Evolutionary conservation across 2,797 vertebrate species (phyloP).

Genomic region (Nannoperca obscura): DNA sequence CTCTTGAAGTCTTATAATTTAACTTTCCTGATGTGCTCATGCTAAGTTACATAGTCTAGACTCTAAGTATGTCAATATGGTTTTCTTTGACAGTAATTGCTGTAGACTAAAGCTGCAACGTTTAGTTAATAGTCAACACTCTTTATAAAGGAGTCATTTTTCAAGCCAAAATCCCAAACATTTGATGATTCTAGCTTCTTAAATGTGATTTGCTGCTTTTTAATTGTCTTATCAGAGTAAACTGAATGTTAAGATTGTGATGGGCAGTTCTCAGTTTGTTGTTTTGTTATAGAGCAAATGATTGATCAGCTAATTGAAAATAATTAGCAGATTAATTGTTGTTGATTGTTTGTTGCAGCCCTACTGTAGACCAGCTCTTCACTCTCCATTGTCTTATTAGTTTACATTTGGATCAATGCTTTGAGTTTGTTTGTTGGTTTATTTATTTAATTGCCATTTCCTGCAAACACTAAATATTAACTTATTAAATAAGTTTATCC

Average conservation of each 20-base stretch:
- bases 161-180: background rate
- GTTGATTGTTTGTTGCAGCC: too few relatives aligned
- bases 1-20: background rate
- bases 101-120: background rate
- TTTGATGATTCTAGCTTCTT: background rate
- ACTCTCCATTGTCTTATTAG: too few relatives aligned
- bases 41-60: background rate
- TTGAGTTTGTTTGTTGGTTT: too few relatives aligned
- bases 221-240: background rate
- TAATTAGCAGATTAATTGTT: too few relatives aligned
- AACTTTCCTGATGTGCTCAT: background rate
- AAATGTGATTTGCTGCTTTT: background rate
- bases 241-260: background rate
- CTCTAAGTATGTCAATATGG: background rate
- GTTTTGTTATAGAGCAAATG: background rate
- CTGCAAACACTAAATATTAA: too few relatives aligned
- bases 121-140: background rate
- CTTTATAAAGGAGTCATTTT: background rate
- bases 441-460: too few relatives aligned
- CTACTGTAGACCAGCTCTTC: too few relatives aligned
- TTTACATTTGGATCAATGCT: too few relatives aligned
- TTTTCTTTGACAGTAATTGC: background rate
- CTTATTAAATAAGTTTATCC: too few relatives aligned
- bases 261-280: background rate
- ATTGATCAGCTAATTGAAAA: too few relatives aligned